A percentile compares a stretch with the other conserved stretches of the same genome.
phyloP scores from a whole-genome alignment of 1,140 invertebrate genomes.

The Bombyx mori region DNA sequence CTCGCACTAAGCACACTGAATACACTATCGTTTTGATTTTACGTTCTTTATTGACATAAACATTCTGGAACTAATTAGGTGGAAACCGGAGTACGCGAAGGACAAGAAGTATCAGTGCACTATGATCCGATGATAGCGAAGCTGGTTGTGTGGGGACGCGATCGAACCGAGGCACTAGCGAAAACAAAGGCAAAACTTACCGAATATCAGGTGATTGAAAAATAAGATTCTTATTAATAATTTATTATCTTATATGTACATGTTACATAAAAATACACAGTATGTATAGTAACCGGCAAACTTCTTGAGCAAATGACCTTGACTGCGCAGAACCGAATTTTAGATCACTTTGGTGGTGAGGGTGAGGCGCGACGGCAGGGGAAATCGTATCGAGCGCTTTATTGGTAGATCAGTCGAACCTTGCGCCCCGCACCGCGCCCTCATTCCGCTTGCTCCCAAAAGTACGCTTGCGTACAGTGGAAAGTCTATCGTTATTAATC shows the following conservation, averaged over 20 bases:
- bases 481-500: too few relatives aligned
- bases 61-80: conserved; percentile 50
- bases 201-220: conserved; percentile 85
- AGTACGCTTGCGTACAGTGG: too few relatives aligned
- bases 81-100: conserved; percentile 85
- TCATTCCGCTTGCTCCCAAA: too few relatives aligned
- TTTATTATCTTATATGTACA: background rate
- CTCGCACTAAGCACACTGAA: background rate
- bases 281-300: too few relatives aligned
- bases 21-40: background rate
- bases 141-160: conserved; percentile 93
- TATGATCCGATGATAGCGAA: conserved; percentile 99
- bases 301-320: too few relatives aligned
- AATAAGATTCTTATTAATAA: background rate
- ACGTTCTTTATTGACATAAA: background rate
- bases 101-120: conserved; percentile 94
- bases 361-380: too few relatives aligned
- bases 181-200: conserved; percentile 83
- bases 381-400: too few relatives aligned
- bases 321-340: too few relatives aligned
- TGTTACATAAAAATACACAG: too few relatives aligned
- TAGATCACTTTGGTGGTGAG: too few relatives aligned
- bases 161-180: conserved; percentile 86
- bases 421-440: too few relatives aligned
- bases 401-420: too few relatives aligned